Evolutionary conservation across 2,888 invertebrate genomes (phyloP), one percentile per base, ranked within the genome.

Genomic region (Microchrysa polita): DNA sequence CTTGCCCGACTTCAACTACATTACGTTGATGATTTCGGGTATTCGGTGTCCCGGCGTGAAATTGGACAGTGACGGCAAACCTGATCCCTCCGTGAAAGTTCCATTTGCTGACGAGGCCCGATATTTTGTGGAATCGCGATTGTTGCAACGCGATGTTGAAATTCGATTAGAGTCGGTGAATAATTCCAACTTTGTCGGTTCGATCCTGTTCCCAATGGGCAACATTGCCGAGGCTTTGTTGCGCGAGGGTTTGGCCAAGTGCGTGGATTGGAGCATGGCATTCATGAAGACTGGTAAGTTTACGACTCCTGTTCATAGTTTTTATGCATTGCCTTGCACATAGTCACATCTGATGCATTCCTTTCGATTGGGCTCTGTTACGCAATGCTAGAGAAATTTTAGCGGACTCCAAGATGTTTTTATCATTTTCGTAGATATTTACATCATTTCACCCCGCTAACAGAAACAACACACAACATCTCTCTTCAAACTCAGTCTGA

Each of bases 21-120:
- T 98, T 74, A 98, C 97, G 0, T 85, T 99, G 74, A 97, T 97
- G 93, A 90, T 99, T 77, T 94, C 97, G 67, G 99, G 99, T 75
- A 96, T 99, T 78, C 87, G 93, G 81, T 93, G 93, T 81, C 93
- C 93, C 5, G 90, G 93, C 72, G 92, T 94, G 72, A 95, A 94
- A 83, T 88, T 93, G 80, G 92, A 93, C 79, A 87, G 87, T 5
- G 92, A 92, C 53, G 90, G 90, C 53, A 90, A 89, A 79, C 89
- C 89, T 0, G 93, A 93, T 80, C 89, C 91, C 0, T 89, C 81
- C 73, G 85, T 87, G 65, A 89, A 89, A 74, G 88, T 91, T 77
- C 88, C 90, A 22, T 93, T 88, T 81, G 93, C 93, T 0, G 95
- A 96, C 79, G 97, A 99, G 85, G 98, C 98, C 0, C 92, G 93